Evolutionary conservation across 2,113 vertebrate species (phyloP).

Genomic region (Hypanus sabinus): DNA sequence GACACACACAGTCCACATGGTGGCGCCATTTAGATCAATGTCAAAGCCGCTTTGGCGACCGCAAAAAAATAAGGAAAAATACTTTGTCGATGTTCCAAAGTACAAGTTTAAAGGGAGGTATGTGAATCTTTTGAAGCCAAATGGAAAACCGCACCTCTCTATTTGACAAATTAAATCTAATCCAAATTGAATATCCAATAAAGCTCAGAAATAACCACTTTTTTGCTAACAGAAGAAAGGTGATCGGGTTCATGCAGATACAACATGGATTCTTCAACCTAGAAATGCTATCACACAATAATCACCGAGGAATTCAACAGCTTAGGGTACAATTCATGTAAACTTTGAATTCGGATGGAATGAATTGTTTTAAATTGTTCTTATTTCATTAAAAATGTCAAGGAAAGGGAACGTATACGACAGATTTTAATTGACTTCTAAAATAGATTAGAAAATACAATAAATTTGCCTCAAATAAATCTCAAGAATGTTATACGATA

Average conservation of each 20-base stretch:
- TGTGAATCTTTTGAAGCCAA: neutral
- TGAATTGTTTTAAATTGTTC: neutral
- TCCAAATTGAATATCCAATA: neutral
- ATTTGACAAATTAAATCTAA: neutral
- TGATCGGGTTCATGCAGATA: conserved; percentile 15
- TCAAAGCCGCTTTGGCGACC: conserved; percentile 76
- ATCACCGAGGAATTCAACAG: neutral
- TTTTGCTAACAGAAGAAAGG: neutral
- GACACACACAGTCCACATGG: conserved; percentile 65
- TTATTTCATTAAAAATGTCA: neutral
- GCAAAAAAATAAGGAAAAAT: conserved; percentile 41
- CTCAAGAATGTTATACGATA: neutral
- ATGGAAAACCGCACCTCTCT: neutral
- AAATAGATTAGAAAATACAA: neutral
- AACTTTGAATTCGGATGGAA: neutral
- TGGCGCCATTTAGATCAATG: conserved; percentile 96
- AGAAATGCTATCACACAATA: neutral
- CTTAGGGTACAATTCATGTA: neutral
- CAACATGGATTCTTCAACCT: neutral
- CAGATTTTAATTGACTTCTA: neutral
- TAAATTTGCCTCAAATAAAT: neutral
- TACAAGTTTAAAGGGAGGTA: neutral
- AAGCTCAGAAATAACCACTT: neutral
- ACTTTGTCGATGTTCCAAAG: conserved; percentile 8
- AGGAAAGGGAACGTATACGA: neutral